These are phyloP conservation scores for Carassius auratus DNA, from an alignment of 2,113 vertebrate species.

Conservation along the genomic window DNA sequence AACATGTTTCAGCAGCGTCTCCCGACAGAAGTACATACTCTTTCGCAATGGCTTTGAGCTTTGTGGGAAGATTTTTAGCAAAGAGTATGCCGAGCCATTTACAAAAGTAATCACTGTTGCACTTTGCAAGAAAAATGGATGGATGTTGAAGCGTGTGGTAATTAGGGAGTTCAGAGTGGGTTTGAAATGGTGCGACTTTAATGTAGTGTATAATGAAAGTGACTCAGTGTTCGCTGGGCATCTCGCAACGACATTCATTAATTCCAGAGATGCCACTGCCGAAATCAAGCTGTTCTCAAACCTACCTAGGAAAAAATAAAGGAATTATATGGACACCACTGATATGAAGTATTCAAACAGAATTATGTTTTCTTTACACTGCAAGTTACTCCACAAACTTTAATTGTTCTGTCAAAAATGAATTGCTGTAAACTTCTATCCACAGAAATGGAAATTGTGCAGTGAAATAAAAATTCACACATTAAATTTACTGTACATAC, in stretches of 20 bases:
- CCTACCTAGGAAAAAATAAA: neutral
- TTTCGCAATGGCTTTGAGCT: neutral
- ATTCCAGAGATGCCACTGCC: conserved; percentile 26
- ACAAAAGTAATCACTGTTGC: neutral
- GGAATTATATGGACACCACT: neutral
- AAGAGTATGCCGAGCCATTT: neutral
- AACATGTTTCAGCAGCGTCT: neutral
- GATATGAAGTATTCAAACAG: conserved; percentile 14
- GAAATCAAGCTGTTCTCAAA: conserved; percentile 6
- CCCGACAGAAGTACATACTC: neutral
- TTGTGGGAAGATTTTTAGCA: neutral
- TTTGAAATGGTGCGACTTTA: conserved; percentile 39
- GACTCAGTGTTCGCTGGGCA: conserved; percentile 19
- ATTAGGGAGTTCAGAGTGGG: conserved; percentile 50
- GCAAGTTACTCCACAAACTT: neutral
- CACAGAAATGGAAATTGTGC: too few species aligned
- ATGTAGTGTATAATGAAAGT: conserved; percentile 49
- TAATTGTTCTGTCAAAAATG: neutral
- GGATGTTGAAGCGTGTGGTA: conserved; percentile 25
- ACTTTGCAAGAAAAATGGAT: neutral
- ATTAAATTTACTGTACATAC: neutral
- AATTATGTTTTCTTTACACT: too few species aligned
- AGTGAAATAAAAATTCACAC: neutral
- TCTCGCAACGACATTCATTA: conserved; percentile 4
- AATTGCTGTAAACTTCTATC: too few species aligned